These are phyloP conservation scores for Drosophila lacicola DNA, from an alignment of 2,888 invertebrate species.

Conservation along the genomic window DNA sequence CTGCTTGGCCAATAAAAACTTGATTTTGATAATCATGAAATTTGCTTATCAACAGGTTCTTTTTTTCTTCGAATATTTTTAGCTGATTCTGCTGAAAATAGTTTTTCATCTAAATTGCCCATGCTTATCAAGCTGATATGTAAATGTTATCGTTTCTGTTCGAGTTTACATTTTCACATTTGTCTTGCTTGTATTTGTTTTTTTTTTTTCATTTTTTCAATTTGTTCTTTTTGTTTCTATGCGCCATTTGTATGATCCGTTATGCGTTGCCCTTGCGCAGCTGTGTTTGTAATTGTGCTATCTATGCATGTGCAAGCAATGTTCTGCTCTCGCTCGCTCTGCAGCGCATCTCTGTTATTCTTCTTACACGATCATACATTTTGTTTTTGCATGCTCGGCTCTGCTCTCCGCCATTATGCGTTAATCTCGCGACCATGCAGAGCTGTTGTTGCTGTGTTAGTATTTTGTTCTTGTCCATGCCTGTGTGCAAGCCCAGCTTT, in stretches of 20 bases:
- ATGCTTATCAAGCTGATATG: background rate
- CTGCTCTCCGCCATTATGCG: background rate
- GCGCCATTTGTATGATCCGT: background rate
- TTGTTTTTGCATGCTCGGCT: background rate
- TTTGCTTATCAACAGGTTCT: conserved; percentile 27
- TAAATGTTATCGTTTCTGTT: conserved; percentile 2
- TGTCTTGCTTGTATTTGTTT: background rate
- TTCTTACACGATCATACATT: too few species aligned
- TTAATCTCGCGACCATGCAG: background rate
- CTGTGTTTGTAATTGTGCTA: background rate
- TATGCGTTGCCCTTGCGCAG: conserved; percentile 1
- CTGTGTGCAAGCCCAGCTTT: background rate
- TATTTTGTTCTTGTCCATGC: background rate
- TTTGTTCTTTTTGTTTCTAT: background rate
- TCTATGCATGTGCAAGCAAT: background rate
- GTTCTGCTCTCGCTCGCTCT: too few species aligned
- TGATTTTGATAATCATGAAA: conserved; percentile 12
- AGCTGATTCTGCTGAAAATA: background rate
- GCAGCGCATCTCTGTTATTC: too few species aligned
- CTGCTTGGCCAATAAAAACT: conserved; percentile 17
- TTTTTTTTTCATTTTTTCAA: background rate
- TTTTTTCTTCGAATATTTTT: conserved; percentile 14
- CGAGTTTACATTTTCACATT: background rate
- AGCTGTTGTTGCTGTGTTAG: background rate
- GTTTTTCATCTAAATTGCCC: background rate